A percentile compares a stretch with the other conserved stretches of the same genome.
Conservation (phyloP, 2,797 vertebrate genomes). For the Urophycis tenuis region DNA sequence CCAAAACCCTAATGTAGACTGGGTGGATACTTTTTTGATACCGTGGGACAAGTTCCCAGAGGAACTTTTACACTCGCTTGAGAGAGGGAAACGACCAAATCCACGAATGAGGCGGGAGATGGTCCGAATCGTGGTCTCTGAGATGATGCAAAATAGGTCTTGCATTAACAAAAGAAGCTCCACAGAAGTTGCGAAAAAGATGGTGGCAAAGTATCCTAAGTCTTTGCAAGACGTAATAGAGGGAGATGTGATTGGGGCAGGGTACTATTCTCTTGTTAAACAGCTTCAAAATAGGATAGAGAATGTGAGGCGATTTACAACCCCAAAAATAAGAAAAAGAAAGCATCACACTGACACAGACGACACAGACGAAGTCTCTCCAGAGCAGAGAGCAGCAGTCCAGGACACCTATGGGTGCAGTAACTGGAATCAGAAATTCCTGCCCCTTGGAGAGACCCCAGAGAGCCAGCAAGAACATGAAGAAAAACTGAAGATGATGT, state of each 20-base stretch:
- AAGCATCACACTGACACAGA: too few relatives aligned
- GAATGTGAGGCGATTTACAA: conserved; percentile 24
- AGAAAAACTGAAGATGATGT: too few relatives aligned
- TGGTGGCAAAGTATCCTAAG: conserved; percentile 31
- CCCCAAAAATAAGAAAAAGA: conserved; percentile 37
- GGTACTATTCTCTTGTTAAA: conserved; percentile 30
- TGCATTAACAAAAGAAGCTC: conserved; percentile 14
- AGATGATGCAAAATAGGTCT: conserved; percentile 19
- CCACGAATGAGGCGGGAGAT: conserved; percentile 24
- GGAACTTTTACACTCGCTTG: conserved; percentile 31
- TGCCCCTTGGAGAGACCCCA: too few relatives aligned
- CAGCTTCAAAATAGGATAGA: conserved; percentile 36
- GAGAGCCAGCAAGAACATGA: too few relatives aligned
- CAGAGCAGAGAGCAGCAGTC: too few relatives aligned
- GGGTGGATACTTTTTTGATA: conserved; percentile 32
- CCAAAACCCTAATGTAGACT: conserved; percentile 27
- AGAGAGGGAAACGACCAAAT: conserved; percentile 27
- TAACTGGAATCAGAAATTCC: too few relatives aligned
- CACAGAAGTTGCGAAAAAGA: conserved; percentile 30
- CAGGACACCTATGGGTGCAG: too few relatives aligned
- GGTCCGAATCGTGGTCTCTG: conserved; percentile 23
- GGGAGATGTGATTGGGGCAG: too few relatives aligned
- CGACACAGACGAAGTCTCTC: too few relatives aligned
- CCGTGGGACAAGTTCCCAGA: conserved; percentile 37
- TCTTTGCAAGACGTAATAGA: too few relatives aligned